Evolutionary conservation across 1,140 invertebrate genomes (phyloP).

Genomic region (Colletes gigas): DNA sequence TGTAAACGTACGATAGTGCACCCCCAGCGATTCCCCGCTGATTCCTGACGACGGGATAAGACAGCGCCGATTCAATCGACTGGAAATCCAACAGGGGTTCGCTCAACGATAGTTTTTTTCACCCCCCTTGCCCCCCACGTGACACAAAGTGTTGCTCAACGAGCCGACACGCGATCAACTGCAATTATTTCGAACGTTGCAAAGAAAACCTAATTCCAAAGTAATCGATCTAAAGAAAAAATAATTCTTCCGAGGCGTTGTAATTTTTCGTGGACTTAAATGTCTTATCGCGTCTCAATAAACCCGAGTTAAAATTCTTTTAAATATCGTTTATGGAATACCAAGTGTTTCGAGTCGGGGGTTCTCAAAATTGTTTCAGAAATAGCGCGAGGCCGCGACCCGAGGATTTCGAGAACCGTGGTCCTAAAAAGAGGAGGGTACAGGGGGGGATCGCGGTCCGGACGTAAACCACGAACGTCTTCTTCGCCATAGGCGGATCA

Average conservation of each 20-base stretch:
- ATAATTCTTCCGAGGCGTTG: too few species aligned
- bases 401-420: not conserved
- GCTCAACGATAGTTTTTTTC: conserved; percentile 31
- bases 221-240: too few species aligned
- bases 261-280: too few species aligned
- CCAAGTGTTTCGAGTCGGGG: too few species aligned
- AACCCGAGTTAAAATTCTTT: too few species aligned
- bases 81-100: conserved; percentile 52
- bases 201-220: too few species aligned
- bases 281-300: too few species aligned
- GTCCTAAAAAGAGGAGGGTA: not conserved
- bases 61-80: conserved; percentile 63
- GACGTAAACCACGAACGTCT: conserved; percentile 51
- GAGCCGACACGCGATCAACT: conserved; percentile 18
- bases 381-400: not conserved
- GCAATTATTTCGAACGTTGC: conserved; percentile 22
- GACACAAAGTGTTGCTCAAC: conserved; percentile 29
- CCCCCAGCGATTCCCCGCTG: conserved; percentile 40
- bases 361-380: not conserved
- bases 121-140: not conserved
- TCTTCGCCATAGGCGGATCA: conserved; percentile 50
- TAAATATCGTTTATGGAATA: too few species aligned
- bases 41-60: conserved; percentile 61
- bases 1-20: conserved; percentile 57
- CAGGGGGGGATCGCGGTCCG: conserved; percentile 10